These are phyloP conservation scores for Casuarius casuarius DNA, from an alignment of 2,113 vertebrate species.

Conservation along the genomic window DNA sequence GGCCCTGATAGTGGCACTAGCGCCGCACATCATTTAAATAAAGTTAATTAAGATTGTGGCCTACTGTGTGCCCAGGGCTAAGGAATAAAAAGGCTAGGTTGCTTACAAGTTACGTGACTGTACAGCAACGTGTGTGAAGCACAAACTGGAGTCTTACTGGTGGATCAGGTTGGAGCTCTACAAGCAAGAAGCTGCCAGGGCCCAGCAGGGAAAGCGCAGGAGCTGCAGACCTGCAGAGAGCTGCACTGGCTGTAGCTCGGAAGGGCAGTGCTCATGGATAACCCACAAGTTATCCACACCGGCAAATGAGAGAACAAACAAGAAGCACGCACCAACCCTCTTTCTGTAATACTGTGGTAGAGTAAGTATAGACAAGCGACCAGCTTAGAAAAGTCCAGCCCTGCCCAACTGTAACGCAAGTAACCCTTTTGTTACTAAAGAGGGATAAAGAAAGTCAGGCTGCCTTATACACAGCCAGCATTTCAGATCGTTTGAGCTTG, in stretches of 20 bases:
- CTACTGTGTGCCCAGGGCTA: neutral
- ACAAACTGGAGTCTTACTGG: accelerated
- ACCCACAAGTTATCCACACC: accelerated
- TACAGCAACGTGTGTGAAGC: neutral
- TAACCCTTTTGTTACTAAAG: neutral
- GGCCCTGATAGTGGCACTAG: neutral
- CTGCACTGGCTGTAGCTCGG: neutral
- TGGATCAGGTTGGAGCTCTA: neutral
- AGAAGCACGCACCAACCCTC: neutral
- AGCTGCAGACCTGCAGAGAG: neutral
- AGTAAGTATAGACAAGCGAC: neutral
- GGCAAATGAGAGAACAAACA: accelerated
- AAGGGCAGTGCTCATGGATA: neutral
- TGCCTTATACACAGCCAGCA: accelerated
- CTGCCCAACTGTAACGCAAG: neutral
- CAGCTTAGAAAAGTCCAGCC: neutral
- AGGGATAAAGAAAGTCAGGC: neutral
- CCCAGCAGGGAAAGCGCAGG: neutral
- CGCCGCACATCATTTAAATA: neutral
- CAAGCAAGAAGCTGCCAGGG: neutral
- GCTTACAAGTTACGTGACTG: neutral
- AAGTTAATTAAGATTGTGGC: neutral
- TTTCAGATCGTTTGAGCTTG: neutral
- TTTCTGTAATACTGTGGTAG: accelerated
- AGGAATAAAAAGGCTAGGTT: neutral